A percentile compares a stretch with the other conserved stretches of the same genome.
These are phyloP conservation scores for Poecilia latipinna DNA, from an alignment of 2,113 vertebrate genomes.

Conservation along the genomic window DNA sequence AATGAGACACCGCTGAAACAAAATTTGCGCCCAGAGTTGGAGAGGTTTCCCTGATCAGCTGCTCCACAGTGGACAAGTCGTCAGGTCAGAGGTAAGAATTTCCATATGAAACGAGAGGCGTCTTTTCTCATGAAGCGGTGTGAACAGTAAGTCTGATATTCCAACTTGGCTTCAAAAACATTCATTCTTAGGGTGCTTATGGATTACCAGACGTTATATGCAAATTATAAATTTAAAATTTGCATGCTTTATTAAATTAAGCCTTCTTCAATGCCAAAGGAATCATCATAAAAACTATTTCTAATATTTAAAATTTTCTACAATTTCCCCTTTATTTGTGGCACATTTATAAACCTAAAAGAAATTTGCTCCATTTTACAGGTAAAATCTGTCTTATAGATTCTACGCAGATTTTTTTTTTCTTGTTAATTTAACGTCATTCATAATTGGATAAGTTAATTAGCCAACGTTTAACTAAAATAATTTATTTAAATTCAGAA, in stretches of 20 bases:
- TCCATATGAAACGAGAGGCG: not conserved
- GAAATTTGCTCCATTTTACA: not conserved
- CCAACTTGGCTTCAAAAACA: not conserved
- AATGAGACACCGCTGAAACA: constrained; percentile 17
- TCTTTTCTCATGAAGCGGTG: not conserved
- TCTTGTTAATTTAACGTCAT: no score
- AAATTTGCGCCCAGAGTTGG: constrained; percentile 25
- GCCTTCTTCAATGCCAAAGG: not conserved
- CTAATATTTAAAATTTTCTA: constrained; percentile 3
- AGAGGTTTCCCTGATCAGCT: constrained; percentile 12
- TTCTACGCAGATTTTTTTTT: not conserved
- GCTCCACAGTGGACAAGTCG: not conserved
- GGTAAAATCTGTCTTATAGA: not conserved
- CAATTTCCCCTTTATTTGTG: not conserved
- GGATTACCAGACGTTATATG: not conserved
- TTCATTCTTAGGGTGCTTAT: not conserved
- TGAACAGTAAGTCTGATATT: not conserved
- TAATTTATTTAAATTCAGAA: not conserved
- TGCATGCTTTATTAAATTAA: not conserved
- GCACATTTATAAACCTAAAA: not conserved
- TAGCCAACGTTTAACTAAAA: no score
- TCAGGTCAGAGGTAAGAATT: not conserved
- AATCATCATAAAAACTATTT: constrained; percentile 7
- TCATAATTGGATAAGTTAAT: no score
- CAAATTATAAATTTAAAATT: not conserved